Evolutionary conservation across 2,888 invertebrate species (phyloP), one percentile per base, ranked within the genome.

Genomic region (Iphiclides podalirius): DNA sequence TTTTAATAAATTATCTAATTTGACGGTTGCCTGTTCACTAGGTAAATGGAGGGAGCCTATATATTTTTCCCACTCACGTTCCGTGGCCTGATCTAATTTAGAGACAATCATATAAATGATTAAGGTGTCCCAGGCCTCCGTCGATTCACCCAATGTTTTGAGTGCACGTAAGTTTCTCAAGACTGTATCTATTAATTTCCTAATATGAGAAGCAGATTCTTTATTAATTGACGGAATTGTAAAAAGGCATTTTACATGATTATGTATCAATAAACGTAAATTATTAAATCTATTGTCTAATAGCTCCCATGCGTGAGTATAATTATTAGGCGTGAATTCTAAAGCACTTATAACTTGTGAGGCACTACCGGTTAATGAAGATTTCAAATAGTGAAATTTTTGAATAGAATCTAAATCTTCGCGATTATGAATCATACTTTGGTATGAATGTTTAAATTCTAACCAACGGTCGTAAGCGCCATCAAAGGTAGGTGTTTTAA

Each of bases 211-310:
- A 1, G 39, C 35, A 6, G 58, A 58, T 43, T 59, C 59, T 43
- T 52, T 34, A 6, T 41, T 48, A 4, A 59, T n/a, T 16, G 23
- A 11, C 2, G 35, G 44, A 9, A 50, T 39, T 12, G 31, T 35
- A 45, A 57, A 55, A 13, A 55, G 42, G 1, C 55, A 47, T 45
- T 55, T 57, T n/a, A 57, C 33, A 13, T 57, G 59, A 38, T 57
- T 55, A 17, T 59, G 54, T 8, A 59, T 37, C 9, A 59, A 40
- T 1, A 59, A 31, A 6, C 54, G 31, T 14, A 14, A 33, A 31
- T 59, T 59, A 46, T 57, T 44, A 15, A 38, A 59, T 8, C 59
- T 31, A 28, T 52, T 51, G 3, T 45, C 17, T 15, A 57, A 7
- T 1, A 26, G 39, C 0, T 53, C 52, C 58, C 56, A 58, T 12